Evolutionary conservation across 2,888 invertebrate genomes (phyloP), one percentile per base, ranked within the genome.

Genomic region (Deilephila porcellus): DNA sequence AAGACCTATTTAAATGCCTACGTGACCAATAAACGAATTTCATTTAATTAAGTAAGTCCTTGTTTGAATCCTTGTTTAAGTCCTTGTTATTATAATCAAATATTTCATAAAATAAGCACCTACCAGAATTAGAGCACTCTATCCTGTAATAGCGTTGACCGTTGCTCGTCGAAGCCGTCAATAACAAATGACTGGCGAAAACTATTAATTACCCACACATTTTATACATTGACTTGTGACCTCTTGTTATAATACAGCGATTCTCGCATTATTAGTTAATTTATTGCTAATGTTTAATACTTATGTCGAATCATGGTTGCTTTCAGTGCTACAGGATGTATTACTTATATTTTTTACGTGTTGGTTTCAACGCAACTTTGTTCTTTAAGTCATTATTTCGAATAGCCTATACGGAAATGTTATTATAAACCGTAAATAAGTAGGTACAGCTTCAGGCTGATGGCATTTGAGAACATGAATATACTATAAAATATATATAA

Each of bases 211-310:
- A 45, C 45, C 67, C 14, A 52, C 67, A 25, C 67, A 67, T 52
- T 67, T 67, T 67, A 67, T 67, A 67, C 67, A 17, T 67, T 67
- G 67, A 67, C 67, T 25, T 67, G 4, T 67, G 67, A 67, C 67
- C 17, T 29, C 45, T 25, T 14, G 45, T 64, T 64, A 67, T 20
- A 45, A 64, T 67, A 29, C 67, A 52, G 25, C 25, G 62, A 34
- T 63, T 63, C 62, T 45, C 17, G 45, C 67, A 67, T 67, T 67
- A 52, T 6, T 67, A 45, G 14, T 25, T 45, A 45, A 67, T 52
- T 67, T 45, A 67, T 67, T 67, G 67, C 25, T 45, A 52, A 67
- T 67, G 52, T 52, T 25, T n/a, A 63, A 63, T 37, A 64, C 34
- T 53, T 32, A 37, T 34, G 29, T 72, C 64, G 64, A 67, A 67